Percentiles rank a stretch among this genome's conserved stretches.
These are phyloP conservation scores for Tricholauxania praeusta DNA, from an alignment of 2,888 invertebrate genomes.

Conservation along the genomic window DNA sequence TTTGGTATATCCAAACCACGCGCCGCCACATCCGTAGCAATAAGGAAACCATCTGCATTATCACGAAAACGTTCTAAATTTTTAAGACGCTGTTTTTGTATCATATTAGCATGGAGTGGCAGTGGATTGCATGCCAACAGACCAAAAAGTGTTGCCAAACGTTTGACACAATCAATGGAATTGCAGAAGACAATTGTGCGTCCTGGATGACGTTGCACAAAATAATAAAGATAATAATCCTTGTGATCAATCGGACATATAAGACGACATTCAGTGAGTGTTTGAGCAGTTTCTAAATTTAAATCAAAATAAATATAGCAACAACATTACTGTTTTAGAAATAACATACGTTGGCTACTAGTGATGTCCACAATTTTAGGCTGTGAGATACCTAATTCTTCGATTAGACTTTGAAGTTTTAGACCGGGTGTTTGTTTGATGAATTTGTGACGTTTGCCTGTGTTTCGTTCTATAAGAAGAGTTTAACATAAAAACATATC, in stretches of 20 bases:
- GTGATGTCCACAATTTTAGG: constrained; percentile 96
- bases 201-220: constrained; percentile 86
- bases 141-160: constrained; percentile 78
- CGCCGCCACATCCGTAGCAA: constrained; percentile 98
- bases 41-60: constrained; percentile 78
- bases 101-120: constrained; percentile 90
- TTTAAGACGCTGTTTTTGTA: constrained; percentile 91
- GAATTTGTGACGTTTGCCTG: constrained; percentile 67
- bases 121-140: constrained; percentile 80
- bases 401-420: constrained; percentile 82
- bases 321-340: not conserved
- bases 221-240: constrained; percentile 93
- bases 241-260: constrained; percentile 84
- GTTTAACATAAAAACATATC: not conserved
- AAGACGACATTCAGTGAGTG: constrained; percentile 87
- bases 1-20: constrained; percentile 95
- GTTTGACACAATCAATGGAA: constrained; percentile 92
- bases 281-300: constrained; percentile 80
- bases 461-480: constrained; percentile 56
- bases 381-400: constrained; percentile 86
- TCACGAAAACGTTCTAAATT: constrained; percentile 90
- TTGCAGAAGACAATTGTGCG: constrained; percentile 94
- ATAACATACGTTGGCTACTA: constrained; percentile 73
- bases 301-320: not conserved
- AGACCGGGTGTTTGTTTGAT: constrained; percentile 78